Evolutionary conservation across 1,140 invertebrate genomes (phyloP), one percentile per base, ranked within the genome.

Genomic region (Phocides pigmalion): DNA sequence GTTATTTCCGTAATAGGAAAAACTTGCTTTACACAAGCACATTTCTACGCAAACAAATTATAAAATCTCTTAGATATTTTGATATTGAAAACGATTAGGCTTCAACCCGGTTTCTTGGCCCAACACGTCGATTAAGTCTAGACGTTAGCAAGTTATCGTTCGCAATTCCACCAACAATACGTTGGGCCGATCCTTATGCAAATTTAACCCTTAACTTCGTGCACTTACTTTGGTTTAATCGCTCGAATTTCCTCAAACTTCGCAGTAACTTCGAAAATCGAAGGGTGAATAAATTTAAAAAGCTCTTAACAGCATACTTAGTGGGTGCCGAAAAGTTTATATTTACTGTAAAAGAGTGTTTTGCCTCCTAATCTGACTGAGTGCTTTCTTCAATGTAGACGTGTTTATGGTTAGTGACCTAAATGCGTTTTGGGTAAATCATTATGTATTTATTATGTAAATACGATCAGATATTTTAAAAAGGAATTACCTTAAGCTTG

Each of bases 241-340:
- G 82, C 71, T 68, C 39, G 79, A 83, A 82, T 80, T 81, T 82
- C 76, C 76, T 63, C 70, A 68, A 75, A 81, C 65, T 78, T 76
- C 64, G 53, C 61, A 66, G 74, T 76, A 76, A 76, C 72, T 79
- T 73, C 64, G 61, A 50, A 72, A 77, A 82, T 81, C 74, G 83
- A 84, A 84, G 85, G 85, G 85, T 88, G 85, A 88, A 88, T 88
- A 88, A 84, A 88, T 88, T 88, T 88, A 81, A 86, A 84, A 86
- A 84, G 76, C 79, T 84, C 81, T 84, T 84, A 85, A 82, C 79
- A 78, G 69, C 79, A 74, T 78, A 74, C 81, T 76, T 84, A 82
- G 78, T 77, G 77, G 77, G 80, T 76, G 76, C 59, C 65, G 69
- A 77, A 79, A 88, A 81, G 74, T 88, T 84, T 84, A 76, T 76